Percentiles rank a stretch among this genome's conserved stretches.
These are phyloP conservation scores for Valencia hispanica DNA, from an alignment of 2,797 vertebrate genomes.

Conservation along the genomic window DNA sequence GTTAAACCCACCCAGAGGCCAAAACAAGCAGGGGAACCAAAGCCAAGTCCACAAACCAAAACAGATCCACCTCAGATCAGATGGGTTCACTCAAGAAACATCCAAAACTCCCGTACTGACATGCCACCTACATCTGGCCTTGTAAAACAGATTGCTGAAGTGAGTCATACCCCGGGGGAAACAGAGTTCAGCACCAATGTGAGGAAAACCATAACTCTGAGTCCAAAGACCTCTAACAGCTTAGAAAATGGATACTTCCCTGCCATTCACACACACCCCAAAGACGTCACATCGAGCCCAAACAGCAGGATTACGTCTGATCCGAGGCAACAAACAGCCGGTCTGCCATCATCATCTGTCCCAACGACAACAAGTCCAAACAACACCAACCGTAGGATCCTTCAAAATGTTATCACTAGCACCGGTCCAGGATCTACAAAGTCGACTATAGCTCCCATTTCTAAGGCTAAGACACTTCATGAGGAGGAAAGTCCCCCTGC, in stretches of 20 bases:
- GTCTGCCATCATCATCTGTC: slow-evolving; percentile 35
- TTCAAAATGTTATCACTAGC: slow-evolving; percentile 40
- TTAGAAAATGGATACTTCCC: slow-evolving; percentile 20
- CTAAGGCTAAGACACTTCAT: slow-evolving; percentile 13
- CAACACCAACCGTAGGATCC: slow-evolving; percentile 28
- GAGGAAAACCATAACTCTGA: slow-evolving; percentile 31
- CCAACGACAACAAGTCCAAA: slow-evolving; percentile 62
- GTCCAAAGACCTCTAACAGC: slow-evolving; percentile 46
- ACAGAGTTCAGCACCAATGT: slow-evolving; percentile 38
- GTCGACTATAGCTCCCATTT: slow-evolving; percentile 18
- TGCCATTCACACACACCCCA: slow-evolving; percentile 1
- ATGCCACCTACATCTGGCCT: slow-evolving; percentile 37
- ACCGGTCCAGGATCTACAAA: slow-evolving; percentile 41
- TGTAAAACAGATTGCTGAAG: slow-evolving; percentile 23
- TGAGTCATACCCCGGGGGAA: slow-evolving; percentile 32
- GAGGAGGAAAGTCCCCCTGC: slow-evolving; percentile 22
- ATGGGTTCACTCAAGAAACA: slow-evolving; percentile 17
- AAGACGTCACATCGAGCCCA: slow-evolving; percentile 39
- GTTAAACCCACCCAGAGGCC: slow-evolving; percentile 39
- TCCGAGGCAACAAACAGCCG: slow-evolving; percentile 54
- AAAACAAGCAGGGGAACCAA: slow-evolving; percentile 42
- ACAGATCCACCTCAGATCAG: slow-evolving; percentile 33
- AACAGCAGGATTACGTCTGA: slow-evolving; percentile 59
- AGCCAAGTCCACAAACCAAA: slow-evolving; percentile 42
- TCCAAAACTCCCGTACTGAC: slow-evolving; percentile 40